phyloP scores from a whole-genome alignment of 2,888 invertebrate species.

The Leptinotarsa peninsularis region DNA sequence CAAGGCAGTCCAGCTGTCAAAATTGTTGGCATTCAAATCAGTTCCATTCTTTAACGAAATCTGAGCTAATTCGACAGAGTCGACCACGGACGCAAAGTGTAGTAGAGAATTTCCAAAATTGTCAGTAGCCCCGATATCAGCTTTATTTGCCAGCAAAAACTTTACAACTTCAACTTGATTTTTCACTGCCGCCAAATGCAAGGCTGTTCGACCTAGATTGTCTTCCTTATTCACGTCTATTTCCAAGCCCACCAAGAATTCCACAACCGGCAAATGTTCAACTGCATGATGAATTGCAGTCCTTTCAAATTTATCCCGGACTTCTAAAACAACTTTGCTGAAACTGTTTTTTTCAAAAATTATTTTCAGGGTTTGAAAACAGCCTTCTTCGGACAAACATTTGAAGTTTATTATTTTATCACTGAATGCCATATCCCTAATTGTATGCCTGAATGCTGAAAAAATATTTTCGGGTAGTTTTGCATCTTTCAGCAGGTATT shows the following conservation, averaged over 20 bases:
- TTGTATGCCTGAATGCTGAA: background rate
- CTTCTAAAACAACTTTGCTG: background rate
- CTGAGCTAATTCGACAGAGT: background rate
- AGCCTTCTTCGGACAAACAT: constrained; percentile 1
- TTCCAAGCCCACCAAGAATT: background rate
- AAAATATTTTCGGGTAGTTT: background rate
- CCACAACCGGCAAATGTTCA: background rate
- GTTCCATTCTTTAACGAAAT: background rate
- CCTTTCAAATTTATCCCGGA: background rate
- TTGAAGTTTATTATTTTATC: background rate
- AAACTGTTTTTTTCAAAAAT: background rate
- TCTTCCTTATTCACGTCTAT: background rate
- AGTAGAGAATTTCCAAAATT: background rate
- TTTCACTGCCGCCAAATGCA: background rate
- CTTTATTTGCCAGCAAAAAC: background rate
- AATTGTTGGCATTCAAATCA: background rate
- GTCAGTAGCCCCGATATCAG: background rate
- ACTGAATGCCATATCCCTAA: background rate
- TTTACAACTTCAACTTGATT: background rate
- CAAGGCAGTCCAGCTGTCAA: constrained; percentile 5
- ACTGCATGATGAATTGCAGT: background rate
- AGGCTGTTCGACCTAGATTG: background rate
- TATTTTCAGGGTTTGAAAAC: background rate
- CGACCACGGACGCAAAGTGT: background rate
- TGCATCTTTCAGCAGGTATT: background rate